Evolutionary conservation across 2,797 vertebrate species (phyloP).

Genomic region (Myiothlypis chrysogaster): DNA sequence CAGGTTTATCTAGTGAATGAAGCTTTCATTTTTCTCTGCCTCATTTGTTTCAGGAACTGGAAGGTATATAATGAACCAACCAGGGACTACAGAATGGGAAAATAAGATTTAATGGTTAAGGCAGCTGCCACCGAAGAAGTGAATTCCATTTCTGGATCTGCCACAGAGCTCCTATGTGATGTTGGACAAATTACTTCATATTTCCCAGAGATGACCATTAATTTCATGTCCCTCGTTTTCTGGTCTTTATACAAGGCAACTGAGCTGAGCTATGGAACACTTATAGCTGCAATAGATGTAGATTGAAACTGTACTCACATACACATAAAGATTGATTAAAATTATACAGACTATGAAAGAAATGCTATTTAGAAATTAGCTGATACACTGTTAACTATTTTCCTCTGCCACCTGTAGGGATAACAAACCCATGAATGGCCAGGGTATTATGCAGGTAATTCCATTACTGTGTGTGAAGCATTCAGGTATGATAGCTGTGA

Average conservation of each 20-base stretch:
- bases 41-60: constrained; percentile 61
- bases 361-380: not conserved
- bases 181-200: constrained; percentile 39
- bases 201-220: constrained; percentile 45
- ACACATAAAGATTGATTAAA: not conserved
- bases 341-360: not conserved
- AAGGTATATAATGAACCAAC: constrained; percentile 62
- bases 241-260: not conserved
- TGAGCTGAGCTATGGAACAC: not conserved
- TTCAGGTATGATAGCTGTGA: not conserved
- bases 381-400: not conserved
- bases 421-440: not conserved
- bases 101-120: constrained; percentile 61
- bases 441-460: not conserved
- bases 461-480: not conserved
- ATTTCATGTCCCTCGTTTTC: constrained; percentile 9
- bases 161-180: constrained; percentile 5
- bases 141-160: constrained; percentile 51
- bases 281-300: not conserved
- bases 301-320: not conserved
- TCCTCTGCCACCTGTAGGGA: not conserved
- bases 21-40: constrained; percentile 49
- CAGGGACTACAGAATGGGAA: constrained; percentile 41
- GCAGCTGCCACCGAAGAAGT: constrained; percentile 28
- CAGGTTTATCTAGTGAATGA: constrained; percentile 52